Evolutionary conservation across 2,888 invertebrate genomes (phyloP), one percentile per base, ranked within the genome.

Genomic region (Idaea straminata): DNA sequence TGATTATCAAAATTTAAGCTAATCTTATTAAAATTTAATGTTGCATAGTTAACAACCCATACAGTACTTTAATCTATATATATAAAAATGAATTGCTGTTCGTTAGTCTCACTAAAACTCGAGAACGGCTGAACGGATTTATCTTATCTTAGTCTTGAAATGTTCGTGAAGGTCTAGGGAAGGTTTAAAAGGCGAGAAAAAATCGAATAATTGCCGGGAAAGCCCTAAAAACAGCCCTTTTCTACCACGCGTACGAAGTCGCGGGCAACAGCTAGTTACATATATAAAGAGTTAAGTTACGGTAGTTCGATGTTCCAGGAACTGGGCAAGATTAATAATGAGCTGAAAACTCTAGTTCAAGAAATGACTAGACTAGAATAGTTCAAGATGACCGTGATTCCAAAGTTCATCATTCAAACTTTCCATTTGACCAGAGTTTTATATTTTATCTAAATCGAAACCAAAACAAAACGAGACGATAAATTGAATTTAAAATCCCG

Each of bases 1-100:
- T 84, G 83, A 85, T 87, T 85, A 86, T 84, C 83, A 86, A 88
- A 85, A 83, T 83, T 78, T 72, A 72, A 68, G 73, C 76, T 78
- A 80, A 78, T 82, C 81, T 83, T 84, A 82, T 81, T 84, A 84
- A 63, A 65, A 72, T 69, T 71, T 76, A 73, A 79, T 79, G 77
- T 74, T 66, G 78, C 77, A 78, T 82, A 47, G 47, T 47, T 47
- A 47, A 47, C 47, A 47, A 47, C 47, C 47, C 47, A 47, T 47
- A 47, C 47, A 47, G 47, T 47, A 10, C 13, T 47, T 47, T 47
- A 47, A 47, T n/a, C n/a, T n/a, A n/a, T n/a, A n/a, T n/a, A n/a
- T n/a, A n/a, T n/a, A n/a, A n/a, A n/a, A n/a, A n/a, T n/a, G n/a
- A n/a, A n/a, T n/a, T n/a, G n/a, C n/a, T n/a, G n/a, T n/a, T n/a